Evolutionary conservation across 1,140 invertebrate species (phyloP), one percentile per base, ranked within the genome.

Genomic region (Apis cerana): DNA sequence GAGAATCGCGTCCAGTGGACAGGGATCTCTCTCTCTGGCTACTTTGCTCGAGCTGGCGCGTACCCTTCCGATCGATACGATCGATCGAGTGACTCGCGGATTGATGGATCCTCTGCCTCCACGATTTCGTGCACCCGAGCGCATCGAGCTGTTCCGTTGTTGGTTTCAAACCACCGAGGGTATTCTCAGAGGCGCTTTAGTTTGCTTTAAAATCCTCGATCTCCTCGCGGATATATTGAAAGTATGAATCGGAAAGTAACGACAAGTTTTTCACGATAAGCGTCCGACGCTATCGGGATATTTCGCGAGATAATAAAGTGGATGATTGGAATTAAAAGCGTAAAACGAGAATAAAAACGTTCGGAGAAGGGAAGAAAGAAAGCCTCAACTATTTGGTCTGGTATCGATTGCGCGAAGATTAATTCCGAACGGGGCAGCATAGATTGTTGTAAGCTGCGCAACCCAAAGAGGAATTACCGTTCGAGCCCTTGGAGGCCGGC

Each of bases 61-160:
- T 81, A 85, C 52, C 65, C 72, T 68, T 33, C 33, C 2, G 33
- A 43, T 43, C 33, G 33, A 43, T 43, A 43, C 33, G 33, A 43
- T 43, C 81, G 88, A 82, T 43, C 75, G 74, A 71, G 59, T 4
- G 33, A 33, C 33, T 33, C 33, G 33, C 79, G 15, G 62, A 91
- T 91, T 88, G 90, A 92, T 92, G 88, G 88, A 92, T 27, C 27
- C 27, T 92, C 87, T 87, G 72, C 87, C 2, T 86, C 88, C 82
- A 86, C 84, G 83, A 86, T 91, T 91, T 91, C 87, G 89, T 90
- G 87, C 33, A 33, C 88, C 82, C 2, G 56, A 74, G 11, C 11
- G 21, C 27, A 27, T 21, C 13, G 33, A 43, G 19, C 7, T n/a
- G 9, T n/a, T n/a, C n/a, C n/a, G n/a, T n/a, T n/a, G n/a, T 17